Evolutionary conservation across 2,888 invertebrate species (phyloP), one percentile per base, ranked within the genome.

Genomic region (Brachynemurus nebulosus): DNA sequence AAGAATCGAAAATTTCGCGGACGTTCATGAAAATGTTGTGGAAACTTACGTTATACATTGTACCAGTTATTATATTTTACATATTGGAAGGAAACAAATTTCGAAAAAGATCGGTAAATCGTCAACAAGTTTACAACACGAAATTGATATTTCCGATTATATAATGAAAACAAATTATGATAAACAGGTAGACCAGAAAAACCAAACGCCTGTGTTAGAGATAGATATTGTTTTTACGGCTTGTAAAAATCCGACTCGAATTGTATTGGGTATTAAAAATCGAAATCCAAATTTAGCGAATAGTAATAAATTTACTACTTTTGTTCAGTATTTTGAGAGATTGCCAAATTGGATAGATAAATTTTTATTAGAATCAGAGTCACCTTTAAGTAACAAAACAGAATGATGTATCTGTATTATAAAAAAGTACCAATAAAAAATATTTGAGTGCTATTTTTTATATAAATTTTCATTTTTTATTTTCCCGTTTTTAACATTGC

Each of bases 141-240:
- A 54, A 44, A 66, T 68, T 53, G 55, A 54, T 2, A 54, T 65
- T 14, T 60, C 66, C 2, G 53, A 64, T 4, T 55, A 57, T 37
- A 49, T 63, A 11, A 40, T 55, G 9, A 47, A 58, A 20, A 44
- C 33, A 16, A 52, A 40, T 40, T 50, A n/a, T 52, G 52, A 33
- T 51, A 52, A 38, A 46, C 49, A 4, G 47, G 51, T 2, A 43
- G 45, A 7, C 36, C 11, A 50, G 3, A 48, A 45, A 4, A n/a
- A n/a, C n/a, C n/a, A n/a, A n/a, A 47, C 51, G 2, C 46, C 52
- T 8, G 52, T 61, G 6, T 48, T 66, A 19, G 54, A 60, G 35
- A 63, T 66, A 45, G 53, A 53, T 7, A 54, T 64, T 30, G 53
- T 45, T 8, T 45, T 63, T 6, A 51, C 55, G 17, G 57, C 59